Percentiles rank a stretch among this genome's conserved stretches.
phyloP scores from a whole-genome alignment of 2,888 invertebrate genomes.

The Smittia sp. region DNA sequence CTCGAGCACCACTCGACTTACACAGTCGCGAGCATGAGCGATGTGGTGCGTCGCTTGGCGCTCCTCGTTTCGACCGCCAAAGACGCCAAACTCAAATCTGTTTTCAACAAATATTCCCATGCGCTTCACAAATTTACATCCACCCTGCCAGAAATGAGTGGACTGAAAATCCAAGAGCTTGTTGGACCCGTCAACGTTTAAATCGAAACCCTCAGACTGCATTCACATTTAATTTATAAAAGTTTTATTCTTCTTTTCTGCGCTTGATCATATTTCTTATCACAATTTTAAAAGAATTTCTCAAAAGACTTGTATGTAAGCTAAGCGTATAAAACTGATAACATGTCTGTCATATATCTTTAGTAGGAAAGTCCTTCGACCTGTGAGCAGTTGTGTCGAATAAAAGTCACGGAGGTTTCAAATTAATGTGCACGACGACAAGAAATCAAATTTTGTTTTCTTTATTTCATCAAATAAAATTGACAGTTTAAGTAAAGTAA shows the following conservation, averaged over 20 bases:
- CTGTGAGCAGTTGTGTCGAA: background rate
- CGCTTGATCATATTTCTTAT: background rate
- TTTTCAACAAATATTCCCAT: constrained; percentile 65
- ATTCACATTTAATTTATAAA: background rate
- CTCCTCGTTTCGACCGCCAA: constrained; percentile 66
- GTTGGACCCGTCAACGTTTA: background rate
- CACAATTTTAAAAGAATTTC: background rate
- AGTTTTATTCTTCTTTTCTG: background rate
- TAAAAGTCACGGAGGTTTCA: background rate
- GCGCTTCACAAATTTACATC: constrained; percentile 65
- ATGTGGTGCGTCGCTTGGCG: constrained; percentile 68
- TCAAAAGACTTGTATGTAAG: constrained; percentile 6
- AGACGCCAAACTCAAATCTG: constrained; percentile 67
- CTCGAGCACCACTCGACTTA: constrained; percentile 76
- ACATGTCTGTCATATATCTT: background rate
- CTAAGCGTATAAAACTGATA: background rate
- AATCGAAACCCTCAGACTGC: background rate
- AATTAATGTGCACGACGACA: too few species aligned
- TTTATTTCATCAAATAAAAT: background rate
- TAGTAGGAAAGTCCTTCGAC: background rate
- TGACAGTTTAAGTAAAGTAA: background rate
- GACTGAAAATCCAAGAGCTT: constrained; percentile 16
- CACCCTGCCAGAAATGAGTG: constrained; percentile 59
- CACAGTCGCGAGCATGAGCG: constrained; percentile 63
- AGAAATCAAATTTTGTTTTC: too few species aligned